Percentiles rank a stretch among this genome's conserved stretches.
These are phyloP conservation scores for Megaceryle alcyon DNA, from an alignment of 2,797 vertebrate genomes.

Conservation along the genomic window DNA sequence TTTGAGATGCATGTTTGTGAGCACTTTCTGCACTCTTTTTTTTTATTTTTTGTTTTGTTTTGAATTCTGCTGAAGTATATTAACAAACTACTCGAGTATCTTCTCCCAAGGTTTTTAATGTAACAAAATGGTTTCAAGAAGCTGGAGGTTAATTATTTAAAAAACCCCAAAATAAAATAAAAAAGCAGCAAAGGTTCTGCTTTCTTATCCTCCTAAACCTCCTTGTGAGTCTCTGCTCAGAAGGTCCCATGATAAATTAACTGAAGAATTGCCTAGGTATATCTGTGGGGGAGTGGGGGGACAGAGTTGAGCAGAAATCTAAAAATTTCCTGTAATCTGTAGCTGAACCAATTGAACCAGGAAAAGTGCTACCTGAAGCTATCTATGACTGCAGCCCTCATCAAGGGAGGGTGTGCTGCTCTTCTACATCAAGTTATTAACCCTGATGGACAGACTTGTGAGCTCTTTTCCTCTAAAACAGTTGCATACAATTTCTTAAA, in stretches of 20 bases:
- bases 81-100: background rate
- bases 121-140: background rate
- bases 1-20: background rate
- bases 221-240: background rate
- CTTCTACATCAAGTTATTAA: no score
- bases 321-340: background rate
- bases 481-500: background rate
- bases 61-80: background rate
- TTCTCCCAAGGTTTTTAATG: background rate
- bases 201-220: background rate
- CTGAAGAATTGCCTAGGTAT: accelerated
- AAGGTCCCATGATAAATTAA: no score
- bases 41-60: no score
- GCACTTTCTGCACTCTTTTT: background rate
- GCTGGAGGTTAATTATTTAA: background rate
- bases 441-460: no score
- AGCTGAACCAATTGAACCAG: background rate
- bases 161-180: background rate
- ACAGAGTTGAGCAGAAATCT: background rate
- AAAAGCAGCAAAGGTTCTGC: background rate
- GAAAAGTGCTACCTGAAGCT: background rate
- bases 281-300: background rate
- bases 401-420: accelerated
- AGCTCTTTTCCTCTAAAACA: background rate
- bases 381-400: background rate